phyloP scores from a whole-genome alignment of 2,888 invertebrate genomes.

The Spatulosminthurus flaviceps region DNA sequence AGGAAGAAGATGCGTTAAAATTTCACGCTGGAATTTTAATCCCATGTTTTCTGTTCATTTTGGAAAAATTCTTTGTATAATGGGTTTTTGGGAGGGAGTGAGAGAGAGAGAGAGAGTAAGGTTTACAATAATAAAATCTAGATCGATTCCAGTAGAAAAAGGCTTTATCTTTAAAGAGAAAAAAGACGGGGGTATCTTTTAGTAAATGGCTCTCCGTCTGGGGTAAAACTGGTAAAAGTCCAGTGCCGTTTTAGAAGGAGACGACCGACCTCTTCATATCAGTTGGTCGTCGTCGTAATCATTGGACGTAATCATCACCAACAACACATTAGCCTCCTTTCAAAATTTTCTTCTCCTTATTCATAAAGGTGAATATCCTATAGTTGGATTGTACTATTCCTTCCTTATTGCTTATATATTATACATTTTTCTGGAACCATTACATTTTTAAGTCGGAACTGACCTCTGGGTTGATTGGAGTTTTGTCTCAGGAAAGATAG shows the following conservation, averaged over 20 bases:
- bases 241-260: neutral
- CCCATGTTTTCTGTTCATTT: constrained; percentile 53
- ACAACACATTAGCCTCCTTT: constrained; percentile 24
- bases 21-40: constrained; percentile 53
- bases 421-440: too few relatives aligned
- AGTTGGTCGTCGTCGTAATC: constrained; percentile 1
- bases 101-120: neutral
- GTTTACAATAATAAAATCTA: neutral
- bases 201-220: constrained; percentile 19
- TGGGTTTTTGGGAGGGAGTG: constrained; percentile 21
- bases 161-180: constrained; percentile 31
- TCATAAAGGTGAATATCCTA: too few relatives aligned
- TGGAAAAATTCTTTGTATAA: constrained; percentile 44
- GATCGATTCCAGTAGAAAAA: constrained; percentile 34
- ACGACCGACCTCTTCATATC: neutral
- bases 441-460: too few relatives aligned
- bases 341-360: neutral
- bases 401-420: too few relatives aligned
- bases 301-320: constrained; percentile 21
- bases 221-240: neutral
- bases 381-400: too few relatives aligned
- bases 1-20: constrained; percentile 9
- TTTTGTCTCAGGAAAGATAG: too few relatives aligned
- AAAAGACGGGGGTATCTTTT: too few relatives aligned
- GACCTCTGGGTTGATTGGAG: too few relatives aligned